Conservation (phyloP, 2,888 invertebrate species). For the Trypoxylon attenuatum region DNA sequence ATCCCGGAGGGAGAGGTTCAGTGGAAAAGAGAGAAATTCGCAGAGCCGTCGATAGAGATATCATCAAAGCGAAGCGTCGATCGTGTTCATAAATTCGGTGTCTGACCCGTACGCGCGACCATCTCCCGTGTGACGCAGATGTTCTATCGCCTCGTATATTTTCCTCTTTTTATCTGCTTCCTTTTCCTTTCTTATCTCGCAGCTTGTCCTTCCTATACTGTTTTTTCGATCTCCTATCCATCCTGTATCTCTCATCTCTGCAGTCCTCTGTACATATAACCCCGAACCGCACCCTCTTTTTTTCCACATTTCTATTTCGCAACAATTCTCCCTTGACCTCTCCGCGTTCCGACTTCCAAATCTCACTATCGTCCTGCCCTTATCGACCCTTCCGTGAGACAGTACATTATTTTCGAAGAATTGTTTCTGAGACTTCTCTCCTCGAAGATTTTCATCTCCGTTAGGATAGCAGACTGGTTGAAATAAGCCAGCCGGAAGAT, state of each 20-base stretch:
- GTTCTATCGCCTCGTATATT: constrained; percentile 26
- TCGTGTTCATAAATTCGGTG: constrained; percentile 59
- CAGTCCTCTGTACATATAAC: neutral
- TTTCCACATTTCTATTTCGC: neutral
- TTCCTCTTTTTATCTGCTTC: constrained; percentile 22
- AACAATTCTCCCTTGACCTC: neutral
- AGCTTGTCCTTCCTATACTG: neutral
- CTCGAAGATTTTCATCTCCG: too few species aligned
- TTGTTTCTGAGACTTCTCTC: too few species aligned
- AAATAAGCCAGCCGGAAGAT: too few species aligned
- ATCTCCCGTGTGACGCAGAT: constrained; percentile 32
- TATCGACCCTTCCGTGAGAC: too few species aligned
- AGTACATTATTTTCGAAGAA: too few species aligned
- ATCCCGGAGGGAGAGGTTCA: constrained; percentile 11
- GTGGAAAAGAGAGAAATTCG: constrained; percentile 24
- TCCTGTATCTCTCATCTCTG: constrained; percentile 9
- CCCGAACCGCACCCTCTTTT: neutral
- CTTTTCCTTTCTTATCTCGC: constrained; percentile 5
- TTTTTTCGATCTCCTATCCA: neutral
- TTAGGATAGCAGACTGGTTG: too few species aligned
- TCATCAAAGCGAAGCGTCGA: constrained; percentile 57
- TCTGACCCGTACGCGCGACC: constrained; percentile 45
- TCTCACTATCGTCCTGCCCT: too few species aligned
- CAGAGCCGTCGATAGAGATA: constrained; percentile 58
- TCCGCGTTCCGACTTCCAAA: neutral